These are phyloP conservation scores for Hirtodrosophila confusa DNA, from an alignment of 2,888 invertebrate species.

Conservation along the genomic window DNA sequence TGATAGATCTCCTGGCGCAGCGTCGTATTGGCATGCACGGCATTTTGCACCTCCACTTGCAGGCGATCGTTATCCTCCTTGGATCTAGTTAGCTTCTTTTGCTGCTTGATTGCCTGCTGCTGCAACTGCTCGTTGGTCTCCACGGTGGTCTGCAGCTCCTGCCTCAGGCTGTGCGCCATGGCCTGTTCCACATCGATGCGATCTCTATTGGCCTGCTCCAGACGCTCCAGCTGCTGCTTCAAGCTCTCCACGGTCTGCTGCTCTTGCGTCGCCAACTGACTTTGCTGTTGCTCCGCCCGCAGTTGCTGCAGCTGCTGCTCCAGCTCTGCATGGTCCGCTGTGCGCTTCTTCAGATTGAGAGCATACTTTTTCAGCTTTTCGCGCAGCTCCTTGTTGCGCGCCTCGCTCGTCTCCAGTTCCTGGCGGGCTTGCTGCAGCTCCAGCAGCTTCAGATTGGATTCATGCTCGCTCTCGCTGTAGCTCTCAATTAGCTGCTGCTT, in stretches of 20 bases:
- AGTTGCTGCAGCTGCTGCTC: constrained; percentile 85
- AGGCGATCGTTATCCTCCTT: constrained; percentile 41
- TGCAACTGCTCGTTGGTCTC: constrained; percentile 15
- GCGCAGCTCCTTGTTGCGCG: constrained; percentile 88
- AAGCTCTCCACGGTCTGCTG: constrained; percentile 21
- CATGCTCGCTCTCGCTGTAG: constrained; percentile 81
- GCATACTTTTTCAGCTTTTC: constrained; percentile 93
- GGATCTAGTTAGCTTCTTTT: constrained; percentile 22
- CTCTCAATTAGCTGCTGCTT: constrained; percentile 83
- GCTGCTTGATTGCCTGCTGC: constrained; percentile 24
- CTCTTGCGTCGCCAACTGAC: neutral
- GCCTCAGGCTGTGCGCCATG: constrained; percentile 20
- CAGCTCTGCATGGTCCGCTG: constrained; percentile 87
- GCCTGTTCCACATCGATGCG: neutral
- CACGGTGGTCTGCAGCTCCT: constrained; percentile 19
- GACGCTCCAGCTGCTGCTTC: constrained; percentile 25
- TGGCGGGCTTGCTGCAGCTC: constrained; percentile 85
- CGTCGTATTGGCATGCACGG: constrained; percentile 37
- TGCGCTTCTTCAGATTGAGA: constrained; percentile 90
- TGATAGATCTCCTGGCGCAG: constrained; percentile 38
- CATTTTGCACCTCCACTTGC: constrained; percentile 52
- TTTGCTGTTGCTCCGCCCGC: constrained; percentile 29
- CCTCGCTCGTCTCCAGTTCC: constrained; percentile 82
- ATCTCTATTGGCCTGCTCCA: neutral
- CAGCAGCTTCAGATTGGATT: constrained; percentile 78